These are phyloP conservation scores for Epirrhoe tristata DNA, from an alignment of 2,888 invertebrate species.

Conservation along the genomic window DNA sequence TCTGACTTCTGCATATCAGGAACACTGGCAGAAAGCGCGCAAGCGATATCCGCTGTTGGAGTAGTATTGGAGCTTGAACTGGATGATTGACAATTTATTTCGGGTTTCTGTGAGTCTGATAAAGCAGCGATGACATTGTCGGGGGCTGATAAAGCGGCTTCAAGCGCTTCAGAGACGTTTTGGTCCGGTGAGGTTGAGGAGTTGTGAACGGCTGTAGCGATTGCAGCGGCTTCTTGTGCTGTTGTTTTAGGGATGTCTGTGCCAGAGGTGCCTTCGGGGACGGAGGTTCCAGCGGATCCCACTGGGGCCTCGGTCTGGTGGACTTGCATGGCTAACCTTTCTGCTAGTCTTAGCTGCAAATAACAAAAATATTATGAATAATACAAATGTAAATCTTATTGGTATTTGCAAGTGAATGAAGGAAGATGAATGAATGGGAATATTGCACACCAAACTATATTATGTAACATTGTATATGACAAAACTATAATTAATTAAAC, in stretches of 20 bases:
- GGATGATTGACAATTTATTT: constrained; percentile 68
- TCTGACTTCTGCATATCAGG: constrained; percentile 63
- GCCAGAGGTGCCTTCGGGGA: constrained; percentile 3
- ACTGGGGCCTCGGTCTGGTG: neutral
- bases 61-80: constrained; percentile 87
- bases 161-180: neutral
- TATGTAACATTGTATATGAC: no score
- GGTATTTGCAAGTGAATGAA: no score
- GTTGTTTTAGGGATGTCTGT: neutral
- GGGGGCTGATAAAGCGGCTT: neutral
- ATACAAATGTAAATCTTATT: no score
- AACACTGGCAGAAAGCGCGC: constrained; percentile 65
- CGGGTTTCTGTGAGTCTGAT: neutral
- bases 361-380: neutral
- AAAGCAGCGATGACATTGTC: neutral
- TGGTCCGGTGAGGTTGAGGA: neutral
- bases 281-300: neutral
- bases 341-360: constrained; percentile 8
- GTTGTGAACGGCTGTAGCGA: neutral
- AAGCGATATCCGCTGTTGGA: constrained; percentile 78
- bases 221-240: neutral
- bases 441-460: no score
- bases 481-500: no score
- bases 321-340: constrained; percentile 2
- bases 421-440: no score